These are phyloP conservation scores for Oncopodura yosiiana DNA, from an alignment of 1,140 invertebrate species.

Conservation along the genomic window DNA sequence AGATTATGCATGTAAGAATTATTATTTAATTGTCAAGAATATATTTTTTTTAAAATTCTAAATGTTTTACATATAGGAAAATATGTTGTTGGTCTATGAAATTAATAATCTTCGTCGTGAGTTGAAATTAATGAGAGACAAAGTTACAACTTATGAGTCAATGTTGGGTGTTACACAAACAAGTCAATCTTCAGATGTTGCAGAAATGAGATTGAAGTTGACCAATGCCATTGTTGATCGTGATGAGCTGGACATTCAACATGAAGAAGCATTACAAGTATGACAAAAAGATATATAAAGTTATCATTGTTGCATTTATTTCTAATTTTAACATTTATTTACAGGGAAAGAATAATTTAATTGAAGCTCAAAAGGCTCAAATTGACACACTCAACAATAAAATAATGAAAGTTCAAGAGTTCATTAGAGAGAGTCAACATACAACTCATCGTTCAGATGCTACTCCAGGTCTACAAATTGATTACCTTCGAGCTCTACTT, in stretches of 20 bases:
- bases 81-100: conserved; percentile 61
- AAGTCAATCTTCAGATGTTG: conserved; percentile 7
- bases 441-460: too few relatives aligned
- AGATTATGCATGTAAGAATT: conserved; percentile 45
- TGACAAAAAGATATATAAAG: background rate
- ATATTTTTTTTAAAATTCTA: conserved; percentile 1
- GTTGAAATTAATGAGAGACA: conserved; percentile 51
- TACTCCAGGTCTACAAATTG: too few relatives aligned
- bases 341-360: conserved; percentile 21
- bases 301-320: conserved; percentile 1
- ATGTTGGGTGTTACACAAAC: conserved; percentile 50
- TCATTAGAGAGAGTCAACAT: too few relatives aligned
- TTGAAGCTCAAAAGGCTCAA: conserved; percentile 20
- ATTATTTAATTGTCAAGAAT: background rate
- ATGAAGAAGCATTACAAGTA: conserved; percentile 19
- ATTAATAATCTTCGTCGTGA: conserved; percentile 60
- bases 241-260: conserved; percentile 26
- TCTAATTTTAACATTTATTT: background rate
- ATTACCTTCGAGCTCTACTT: background rate
- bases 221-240: conserved; percentile 21
- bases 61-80: conserved; percentile 51
- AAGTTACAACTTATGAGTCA: conserved; percentile 58
- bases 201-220: conserved; percentile 28
- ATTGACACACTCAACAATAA: conserved; percentile 18
- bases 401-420: conserved; percentile 22